Conservation (phyloP, 2,888 invertebrate genomes). For the Chloroclystis v-ata region DNA sequence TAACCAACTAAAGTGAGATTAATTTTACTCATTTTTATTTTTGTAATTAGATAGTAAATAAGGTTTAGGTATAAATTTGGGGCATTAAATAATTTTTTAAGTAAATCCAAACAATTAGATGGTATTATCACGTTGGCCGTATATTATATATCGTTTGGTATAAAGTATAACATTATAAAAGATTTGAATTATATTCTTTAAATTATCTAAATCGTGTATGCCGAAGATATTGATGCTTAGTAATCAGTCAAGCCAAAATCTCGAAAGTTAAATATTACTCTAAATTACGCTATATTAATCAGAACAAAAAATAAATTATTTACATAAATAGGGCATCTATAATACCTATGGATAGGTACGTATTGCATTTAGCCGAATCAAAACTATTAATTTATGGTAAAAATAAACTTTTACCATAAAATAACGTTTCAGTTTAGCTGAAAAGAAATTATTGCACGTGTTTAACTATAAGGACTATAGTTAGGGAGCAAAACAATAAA, state of each 20-base stretch:
- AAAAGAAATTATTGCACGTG: constrained; percentile 27
- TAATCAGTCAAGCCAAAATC: constrained; percentile 48
- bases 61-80: not conserved
- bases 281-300: constrained; percentile 6
- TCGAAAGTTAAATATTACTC: constrained; percentile 34
- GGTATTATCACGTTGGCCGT: constrained; percentile 44
- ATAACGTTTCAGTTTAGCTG: constrained; percentile 19
- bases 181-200: constrained; percentile 61
- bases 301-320: constrained; percentile 23
- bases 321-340: constrained; percentile 25
- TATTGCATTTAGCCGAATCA: constrained; percentile 23
- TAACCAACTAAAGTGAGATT: not conserved
- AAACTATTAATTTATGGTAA: constrained; percentile 21
- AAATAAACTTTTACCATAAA: constrained; percentile 21
- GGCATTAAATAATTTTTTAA: not conserved
- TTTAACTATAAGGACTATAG: constrained; percentile 21
- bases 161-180: constrained; percentile 59
- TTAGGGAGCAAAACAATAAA: constrained; percentile 18
- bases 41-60: not conserved
- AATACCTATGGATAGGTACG: constrained; percentile 22
- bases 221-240: constrained; percentile 39
- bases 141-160: constrained; percentile 46
- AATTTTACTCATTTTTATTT: not conserved
- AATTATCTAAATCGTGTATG: constrained; percentile 41
- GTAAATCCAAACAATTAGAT: constrained; percentile 18